phyloP scores from a whole-genome alignment of 2,797 vertebrate genomes.

The Fratercula arctica region DNA sequence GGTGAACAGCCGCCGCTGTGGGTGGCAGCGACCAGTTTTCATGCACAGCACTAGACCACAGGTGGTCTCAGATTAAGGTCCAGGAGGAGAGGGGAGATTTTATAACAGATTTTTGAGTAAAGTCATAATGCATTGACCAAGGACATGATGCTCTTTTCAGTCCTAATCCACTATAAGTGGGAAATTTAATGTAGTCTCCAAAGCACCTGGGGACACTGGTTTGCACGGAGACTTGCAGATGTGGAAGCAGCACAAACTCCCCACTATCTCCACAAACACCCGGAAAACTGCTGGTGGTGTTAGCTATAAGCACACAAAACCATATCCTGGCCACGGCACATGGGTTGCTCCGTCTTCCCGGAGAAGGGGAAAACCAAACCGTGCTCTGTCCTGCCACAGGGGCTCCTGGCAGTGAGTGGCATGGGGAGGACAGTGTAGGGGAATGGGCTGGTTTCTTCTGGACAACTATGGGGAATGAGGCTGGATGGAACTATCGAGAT shows the following conservation, averaged over 20 bases:
- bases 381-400: fast-evolving
- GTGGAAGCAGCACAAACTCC: neutral
- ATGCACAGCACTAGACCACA: neutral
- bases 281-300: neutral
- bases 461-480: neutral
- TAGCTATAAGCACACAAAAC: neutral
- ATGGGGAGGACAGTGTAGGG: neutral
- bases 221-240: neutral
- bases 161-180: neutral
- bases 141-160: neutral
- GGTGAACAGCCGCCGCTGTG: neutral
- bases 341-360: neutral
- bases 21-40: neutral
- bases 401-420: neutral
- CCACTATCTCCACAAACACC: neutral
- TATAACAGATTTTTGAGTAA: neutral
- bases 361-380: neutral
- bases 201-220: neutral
- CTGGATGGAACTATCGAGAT: neutral
- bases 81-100: neutral
- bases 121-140: neutral
- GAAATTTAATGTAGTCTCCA: neutral
- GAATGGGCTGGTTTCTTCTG: neutral
- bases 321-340: neutral
- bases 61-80: neutral